phyloP scores from a whole-genome alignment of 2,797 vertebrate genomes.

The Okamejei kenojei region DNA sequence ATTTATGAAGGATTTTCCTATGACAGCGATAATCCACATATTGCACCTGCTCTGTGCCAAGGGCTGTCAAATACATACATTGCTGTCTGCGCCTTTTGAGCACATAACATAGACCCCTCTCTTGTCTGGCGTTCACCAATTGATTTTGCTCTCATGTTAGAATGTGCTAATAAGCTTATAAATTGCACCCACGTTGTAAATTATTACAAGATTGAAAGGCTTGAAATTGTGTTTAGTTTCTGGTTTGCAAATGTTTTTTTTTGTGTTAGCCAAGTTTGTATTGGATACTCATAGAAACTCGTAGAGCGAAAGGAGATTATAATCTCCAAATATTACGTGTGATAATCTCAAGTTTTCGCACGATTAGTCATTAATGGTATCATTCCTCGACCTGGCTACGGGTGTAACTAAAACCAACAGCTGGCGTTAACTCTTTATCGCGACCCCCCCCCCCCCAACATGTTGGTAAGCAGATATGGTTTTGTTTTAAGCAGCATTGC shows the following conservation, averaged over 20 bases:
- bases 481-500: neutral
- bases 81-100: neutral
- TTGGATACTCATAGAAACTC: neutral
- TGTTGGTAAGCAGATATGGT: neutral
- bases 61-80: neutral
- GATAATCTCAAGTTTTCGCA: neutral
- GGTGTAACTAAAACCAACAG: neutral
- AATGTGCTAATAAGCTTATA: neutral
- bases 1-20: neutral
- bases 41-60: neutral
- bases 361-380: slow-evolving; percentile 1
- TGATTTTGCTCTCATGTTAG: neutral
- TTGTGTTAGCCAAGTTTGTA: neutral
- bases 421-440: slow-evolving; percentile 16
- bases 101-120: neutral
- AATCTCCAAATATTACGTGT: slow-evolving; percentile 14
- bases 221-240: neutral
- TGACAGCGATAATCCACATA: slow-evolving; percentile 7
- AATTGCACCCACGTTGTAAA: neutral
- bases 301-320: neutral
- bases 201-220: neutral
- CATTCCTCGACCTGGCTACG: neutral
- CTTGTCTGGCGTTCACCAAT: neutral
- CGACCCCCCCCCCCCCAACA: neutral
- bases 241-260: neutral